A percentile compares a stretch with the other conserved stretches of the same genome.
Evolutionary conservation across 1,140 invertebrate species (phyloP).

Genomic region (Diorhabda carinulata): DNA sequence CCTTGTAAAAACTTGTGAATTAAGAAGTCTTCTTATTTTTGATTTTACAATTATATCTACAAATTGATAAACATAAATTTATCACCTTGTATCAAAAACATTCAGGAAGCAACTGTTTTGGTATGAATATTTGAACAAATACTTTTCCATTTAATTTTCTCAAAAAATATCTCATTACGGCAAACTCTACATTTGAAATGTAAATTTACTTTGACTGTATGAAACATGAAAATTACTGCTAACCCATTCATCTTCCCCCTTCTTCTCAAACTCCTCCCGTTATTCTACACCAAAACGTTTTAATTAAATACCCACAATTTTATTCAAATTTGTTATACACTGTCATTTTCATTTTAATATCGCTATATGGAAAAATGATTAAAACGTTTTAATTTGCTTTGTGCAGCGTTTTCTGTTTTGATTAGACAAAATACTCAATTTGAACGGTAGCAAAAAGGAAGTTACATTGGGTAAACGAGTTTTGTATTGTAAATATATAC

Average conservation of each 20-base stretch:
- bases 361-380: neutral
- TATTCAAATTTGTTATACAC: slow-evolving; percentile 1
- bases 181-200: neutral
- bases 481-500: too few species aligned
- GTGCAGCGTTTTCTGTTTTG: neutral
- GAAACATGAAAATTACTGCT: slow-evolving; percentile 1
- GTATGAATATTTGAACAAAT: too few species aligned
- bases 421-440: too few species aligned
- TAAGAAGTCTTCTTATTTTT: too few species aligned
- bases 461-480: too few species aligned
- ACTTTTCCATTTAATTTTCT: neutral
- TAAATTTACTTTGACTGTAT: slow-evolving; percentile 3
- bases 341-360: neutral
- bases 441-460: too few species aligned
- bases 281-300: neutral
- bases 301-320: slow-evolving; percentile 3
- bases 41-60: too few species aligned
- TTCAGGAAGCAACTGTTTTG: too few species aligned
- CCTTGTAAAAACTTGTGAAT: too few species aligned
- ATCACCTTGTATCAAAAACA: too few species aligned
- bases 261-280: neutral
- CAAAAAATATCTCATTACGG: slow-evolving; percentile 1
- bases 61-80: too few species aligned
- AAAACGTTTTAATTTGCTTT: slow-evolving; percentile 3
- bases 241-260: slow-evolving; percentile 1